These are phyloP conservation scores for Thermophis baileyi DNA, from an alignment of 2,113 vertebrate genomes.

Conservation along the genomic window DNA sequence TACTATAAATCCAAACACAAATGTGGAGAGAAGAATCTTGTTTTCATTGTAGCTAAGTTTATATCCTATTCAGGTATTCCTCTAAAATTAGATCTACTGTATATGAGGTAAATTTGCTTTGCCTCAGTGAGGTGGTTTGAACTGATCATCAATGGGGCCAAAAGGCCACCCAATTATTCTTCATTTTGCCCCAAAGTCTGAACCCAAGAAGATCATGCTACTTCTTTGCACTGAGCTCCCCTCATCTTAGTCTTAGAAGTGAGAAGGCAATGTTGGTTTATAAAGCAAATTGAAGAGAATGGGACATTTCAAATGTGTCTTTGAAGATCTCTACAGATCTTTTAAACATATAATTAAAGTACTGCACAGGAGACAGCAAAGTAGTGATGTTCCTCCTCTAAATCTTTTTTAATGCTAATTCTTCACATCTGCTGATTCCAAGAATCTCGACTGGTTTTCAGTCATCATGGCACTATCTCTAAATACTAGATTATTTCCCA, in stretches of 20 bases:
- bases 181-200: not conserved
- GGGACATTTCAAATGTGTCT: not conserved
- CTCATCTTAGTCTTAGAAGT: not conserved
- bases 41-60: not conserved
- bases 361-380: not conserved
- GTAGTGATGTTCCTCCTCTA: not conserved
- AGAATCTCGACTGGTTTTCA: slow-evolving; percentile 15
- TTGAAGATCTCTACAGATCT: not conserved
- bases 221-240: not conserved
- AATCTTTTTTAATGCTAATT: slow-evolving; percentile 1
- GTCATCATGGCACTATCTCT: not conserved
- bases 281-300: not conserved
- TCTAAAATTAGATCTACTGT: not conserved
- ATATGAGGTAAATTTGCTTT: not conserved
- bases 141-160: not conserved
- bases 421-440: not conserved
- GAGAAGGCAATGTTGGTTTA: not conserved
- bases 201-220: not conserved
- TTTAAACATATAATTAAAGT: not conserved
- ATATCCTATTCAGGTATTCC: not conserved
- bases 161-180: not conserved
- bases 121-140: not conserved
- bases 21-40: not conserved
- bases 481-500: not conserved
- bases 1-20: not conserved